These are phyloP conservation scores for Acromyrmex echinatior DNA, from an alignment of 1,140 invertebrate genomes.

Conservation along the genomic window DNA sequence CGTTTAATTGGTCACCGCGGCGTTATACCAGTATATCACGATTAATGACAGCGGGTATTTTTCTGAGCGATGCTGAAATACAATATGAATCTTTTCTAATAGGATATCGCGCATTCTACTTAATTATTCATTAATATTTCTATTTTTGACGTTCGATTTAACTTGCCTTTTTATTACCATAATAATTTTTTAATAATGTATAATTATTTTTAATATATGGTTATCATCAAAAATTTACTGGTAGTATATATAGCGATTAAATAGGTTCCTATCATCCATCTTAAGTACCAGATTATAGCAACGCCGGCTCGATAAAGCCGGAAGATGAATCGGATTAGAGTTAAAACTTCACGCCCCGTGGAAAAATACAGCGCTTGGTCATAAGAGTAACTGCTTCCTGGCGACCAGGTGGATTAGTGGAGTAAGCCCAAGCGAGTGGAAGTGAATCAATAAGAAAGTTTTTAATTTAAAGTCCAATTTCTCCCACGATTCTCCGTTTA, in stretches of 20 bases:
- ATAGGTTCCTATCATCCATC: conserved; percentile 45
- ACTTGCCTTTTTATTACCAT: background rate
- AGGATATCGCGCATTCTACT: conserved; percentile 35
- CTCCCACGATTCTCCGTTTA: background rate
- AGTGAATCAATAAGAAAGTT: conserved; percentile 62
- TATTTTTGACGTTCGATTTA: conserved; percentile 23
- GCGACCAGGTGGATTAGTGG: conserved; percentile 42
- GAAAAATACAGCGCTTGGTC: conserved; percentile 52
- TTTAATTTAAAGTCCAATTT: conserved; percentile 61
- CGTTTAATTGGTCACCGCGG: conserved; percentile 65
- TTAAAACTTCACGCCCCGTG: conserved; percentile 54
- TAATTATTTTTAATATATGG: background rate
- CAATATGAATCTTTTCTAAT: conserved; percentile 3
- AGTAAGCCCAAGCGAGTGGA: conserved; percentile 47
- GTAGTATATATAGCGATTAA: conserved; percentile 33
- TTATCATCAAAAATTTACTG: background rate
- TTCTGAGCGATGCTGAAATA: conserved; percentile 31
- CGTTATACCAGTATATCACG: conserved; percentile 58
- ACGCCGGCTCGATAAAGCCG: conserved; percentile 50
- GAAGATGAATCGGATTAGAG: conserved; percentile 62
- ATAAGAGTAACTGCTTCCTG: conserved; percentile 50
- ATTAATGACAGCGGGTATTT: conserved; percentile 57
- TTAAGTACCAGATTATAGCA: conserved; percentile 51
- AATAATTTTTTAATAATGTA: background rate
- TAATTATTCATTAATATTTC: conserved; percentile 21